phyloP scores from a whole-genome alignment of 2,797 vertebrate genomes.

The Phalloptychus januarius region DNA sequence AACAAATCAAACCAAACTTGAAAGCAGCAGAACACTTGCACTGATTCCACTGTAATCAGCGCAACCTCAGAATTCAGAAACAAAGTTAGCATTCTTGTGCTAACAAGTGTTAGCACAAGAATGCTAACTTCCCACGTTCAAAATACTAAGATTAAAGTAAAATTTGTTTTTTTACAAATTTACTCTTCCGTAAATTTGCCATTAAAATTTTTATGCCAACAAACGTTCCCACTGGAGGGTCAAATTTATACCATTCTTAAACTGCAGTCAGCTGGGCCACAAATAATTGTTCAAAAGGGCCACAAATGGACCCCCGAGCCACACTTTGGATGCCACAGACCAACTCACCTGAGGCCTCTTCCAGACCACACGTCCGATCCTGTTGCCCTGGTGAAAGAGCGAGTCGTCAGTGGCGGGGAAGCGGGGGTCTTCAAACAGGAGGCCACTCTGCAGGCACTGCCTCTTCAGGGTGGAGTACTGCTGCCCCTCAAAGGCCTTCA shows the following conservation, averaged over 20 bases:
- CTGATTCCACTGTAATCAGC: too few species aligned
- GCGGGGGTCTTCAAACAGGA: constrained; percentile 91
- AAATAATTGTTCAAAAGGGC: too few species aligned
- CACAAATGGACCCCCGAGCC: too few species aligned
- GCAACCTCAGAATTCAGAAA: too few species aligned
- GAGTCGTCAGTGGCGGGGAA: constrained; percentile 89
- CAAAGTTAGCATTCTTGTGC: too few species aligned
- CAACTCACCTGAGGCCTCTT: constrained; percentile 90
- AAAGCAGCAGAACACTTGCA: not conserved
- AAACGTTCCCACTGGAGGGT: too few species aligned
- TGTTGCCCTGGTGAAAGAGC: constrained; percentile 88
- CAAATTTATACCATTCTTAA: too few species aligned
- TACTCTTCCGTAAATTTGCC: too few species aligned
- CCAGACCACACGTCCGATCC: constrained; percentile 90
- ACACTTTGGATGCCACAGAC: not conserved
- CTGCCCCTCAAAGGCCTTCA: constrained; percentile 91
- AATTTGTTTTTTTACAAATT: not conserved
- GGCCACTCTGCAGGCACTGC: constrained; percentile 87
- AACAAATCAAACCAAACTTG: not conserved
- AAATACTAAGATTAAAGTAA: not conserved
- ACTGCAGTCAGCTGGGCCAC: too few species aligned
- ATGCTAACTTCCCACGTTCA: not conserved
- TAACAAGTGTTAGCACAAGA: too few species aligned
- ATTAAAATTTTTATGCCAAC: too few species aligned
- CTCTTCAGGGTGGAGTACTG: constrained; percentile 90